A percentile compares a stretch with the other conserved stretches of the same genome.
These are phyloP conservation scores for Xylocampa areola DNA, from an alignment of 2,888 invertebrate species.

Conservation along the genomic window DNA sequence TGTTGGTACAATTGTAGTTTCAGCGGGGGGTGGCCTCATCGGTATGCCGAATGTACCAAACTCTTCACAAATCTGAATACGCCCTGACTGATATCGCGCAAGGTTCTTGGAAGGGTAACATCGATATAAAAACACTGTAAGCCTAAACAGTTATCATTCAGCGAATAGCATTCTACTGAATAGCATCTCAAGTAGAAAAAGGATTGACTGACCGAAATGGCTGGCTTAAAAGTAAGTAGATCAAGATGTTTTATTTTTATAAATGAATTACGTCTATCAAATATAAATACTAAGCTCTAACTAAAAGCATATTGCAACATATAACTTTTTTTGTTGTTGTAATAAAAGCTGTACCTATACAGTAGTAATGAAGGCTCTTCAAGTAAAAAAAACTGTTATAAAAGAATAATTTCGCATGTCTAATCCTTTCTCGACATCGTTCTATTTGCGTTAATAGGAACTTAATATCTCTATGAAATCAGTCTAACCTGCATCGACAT, in stretches of 20 bases:
- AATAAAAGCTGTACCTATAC: too few species aligned
- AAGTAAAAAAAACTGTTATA: too few species aligned
- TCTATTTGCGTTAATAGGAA: too few species aligned
- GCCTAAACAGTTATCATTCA: conserved; percentile 67
- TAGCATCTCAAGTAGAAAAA: conserved; percentile 42
- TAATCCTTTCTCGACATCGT: too few species aligned
- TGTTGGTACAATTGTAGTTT: conserved; percentile 64
- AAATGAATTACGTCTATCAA: neutral
- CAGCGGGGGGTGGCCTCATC: conserved; percentile 71
- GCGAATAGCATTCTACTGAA: conserved; percentile 54
- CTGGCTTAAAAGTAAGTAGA: conserved; percentile 63
- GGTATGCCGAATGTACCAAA: conserved; percentile 64
- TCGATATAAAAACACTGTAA: conserved; percentile 72
- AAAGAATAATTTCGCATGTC: too few species aligned
- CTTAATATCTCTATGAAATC: too few species aligned
- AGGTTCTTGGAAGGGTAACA: conserved; percentile 68
- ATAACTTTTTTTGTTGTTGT: too few species aligned
- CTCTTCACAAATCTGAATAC: conserved; percentile 61
- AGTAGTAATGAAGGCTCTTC: too few species aligned
- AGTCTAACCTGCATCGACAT: too few species aligned
- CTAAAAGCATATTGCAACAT: too few species aligned
- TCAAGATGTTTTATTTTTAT: conserved; percentile 3
- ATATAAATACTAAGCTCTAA: too few species aligned
- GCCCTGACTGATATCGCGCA: conserved; percentile 67
- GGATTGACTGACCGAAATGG: conserved; percentile 42